These are phyloP conservation scores for Crioceris asparagi DNA, from an alignment of 2,888 invertebrate species.

Conservation along the genomic window DNA sequence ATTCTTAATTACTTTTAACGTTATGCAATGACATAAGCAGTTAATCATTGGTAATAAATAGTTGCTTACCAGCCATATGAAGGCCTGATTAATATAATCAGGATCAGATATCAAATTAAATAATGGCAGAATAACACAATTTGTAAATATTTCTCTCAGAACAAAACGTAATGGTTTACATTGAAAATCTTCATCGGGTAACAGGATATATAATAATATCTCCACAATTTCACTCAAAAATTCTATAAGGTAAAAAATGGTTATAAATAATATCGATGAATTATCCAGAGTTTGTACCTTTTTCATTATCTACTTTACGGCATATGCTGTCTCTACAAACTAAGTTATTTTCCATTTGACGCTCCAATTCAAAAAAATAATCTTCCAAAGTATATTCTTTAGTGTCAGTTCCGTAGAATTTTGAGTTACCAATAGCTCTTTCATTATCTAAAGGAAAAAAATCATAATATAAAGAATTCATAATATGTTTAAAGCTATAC, in stretches of 20 bases:
- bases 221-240: slow-evolving; percentile 75
- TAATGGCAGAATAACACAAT: slow-evolving; percentile 40
- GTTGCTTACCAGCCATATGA: slow-evolving; percentile 71
- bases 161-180: slow-evolving; percentile 71
- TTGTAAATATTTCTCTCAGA: slow-evolving; percentile 49
- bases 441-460: slow-evolving; percentile 21
- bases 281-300: slow-evolving; percentile 34
- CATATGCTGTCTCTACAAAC: slow-evolving; percentile 73
- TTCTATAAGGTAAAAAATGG: slow-evolving; percentile 41
- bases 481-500: slow-evolving; percentile 32
- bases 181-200: slow-evolving; percentile 76
- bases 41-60: too few species aligned
- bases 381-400: slow-evolving; percentile 47
- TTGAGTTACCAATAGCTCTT: slow-evolving; percentile 46
- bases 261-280: not conserved
- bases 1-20: too few species aligned
- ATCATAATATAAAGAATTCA: not conserved
- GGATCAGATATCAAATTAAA: slow-evolving; percentile 75
- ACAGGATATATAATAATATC: slow-evolving; percentile 67
- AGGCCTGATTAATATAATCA: slow-evolving; percentile 82
- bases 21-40: too few species aligned
- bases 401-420: slow-evolving; percentile 48
- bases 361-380: slow-evolving; percentile 82
- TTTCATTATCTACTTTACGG: slow-evolving; percentile 54
- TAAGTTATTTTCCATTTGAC: slow-evolving; percentile 70